Evolutionary conservation across 1,140 invertebrate genomes (phyloP), one percentile per base, ranked within the genome.

Genomic region (Palaemon carinicauda): DNA sequence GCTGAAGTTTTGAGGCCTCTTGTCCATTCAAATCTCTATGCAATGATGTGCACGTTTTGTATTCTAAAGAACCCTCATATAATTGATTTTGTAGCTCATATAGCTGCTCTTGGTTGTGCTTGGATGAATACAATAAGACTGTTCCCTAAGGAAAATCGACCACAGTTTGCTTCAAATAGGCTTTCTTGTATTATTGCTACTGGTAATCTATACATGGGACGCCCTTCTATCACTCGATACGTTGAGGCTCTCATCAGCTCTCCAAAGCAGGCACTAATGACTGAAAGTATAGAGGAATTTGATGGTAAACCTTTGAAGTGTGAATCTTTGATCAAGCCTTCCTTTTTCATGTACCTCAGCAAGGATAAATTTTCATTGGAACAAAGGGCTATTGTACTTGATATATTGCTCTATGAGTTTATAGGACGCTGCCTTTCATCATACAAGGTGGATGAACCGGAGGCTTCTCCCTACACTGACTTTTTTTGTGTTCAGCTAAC

Each of bases 21-120:
- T 4, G 82, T 89, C 15, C 71, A 69, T 7, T 80, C 84, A 19
- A 89, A 87, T 71, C 54, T 87, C 1, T 89, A 87, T 87, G 69
- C 84, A 29, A 80, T 89, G 54, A 29, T 83, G 21, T 51, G 85
- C n/a, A 89, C 88, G 33, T 89, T 89, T 78, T 87, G 88, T 60
- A 80, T 89, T 17, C 79, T 89, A 33, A 89, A 89, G 71, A 87
- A 89, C 41, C 85, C 88, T n/a, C 88, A 87, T 24, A 87, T 89
- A 17, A 80, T 89, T 80, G 88, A 89, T 60, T 65, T 85, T 41
- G 53, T 79, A 65, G 85, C 85, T 27, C 88, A 89, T 51, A 80
- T 89, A 31, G 88, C 88, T 41, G 81, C 84, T 31, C 88, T 89
- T 27, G 88, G 54, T 29, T 89, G 88, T 80, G 77, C 86, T 21